These are phyloP conservation scores for Podotricha telesiphe DNA, from an alignment of 2,888 invertebrate species.

Conservation along the genomic window DNA sequence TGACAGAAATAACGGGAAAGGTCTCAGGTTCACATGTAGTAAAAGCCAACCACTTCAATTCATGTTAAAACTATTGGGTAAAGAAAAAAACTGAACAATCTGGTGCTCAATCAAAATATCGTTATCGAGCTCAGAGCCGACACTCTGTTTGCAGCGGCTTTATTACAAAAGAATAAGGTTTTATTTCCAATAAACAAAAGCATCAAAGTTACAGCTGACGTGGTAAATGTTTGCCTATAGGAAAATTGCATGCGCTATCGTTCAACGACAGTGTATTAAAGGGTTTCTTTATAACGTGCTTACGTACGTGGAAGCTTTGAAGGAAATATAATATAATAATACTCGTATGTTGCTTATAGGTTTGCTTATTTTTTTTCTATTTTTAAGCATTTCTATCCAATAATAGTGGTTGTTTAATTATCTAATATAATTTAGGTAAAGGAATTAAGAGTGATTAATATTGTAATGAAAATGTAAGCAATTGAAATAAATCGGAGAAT, in stretches of 20 bases:
- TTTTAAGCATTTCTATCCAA: not conserved
- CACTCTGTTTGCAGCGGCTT: conserved; percentile 15
- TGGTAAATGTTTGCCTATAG: conserved; percentile 55
- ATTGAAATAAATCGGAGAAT: too few relatives aligned
- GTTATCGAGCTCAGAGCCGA: conserved; percentile 40
- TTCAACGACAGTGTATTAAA: conserved; percentile 21
- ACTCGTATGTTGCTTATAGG: not conserved
- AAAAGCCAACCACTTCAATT: conserved; percentile 21
- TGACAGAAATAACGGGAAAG: conserved; percentile 12
- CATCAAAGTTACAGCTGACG: conserved; percentile 31
- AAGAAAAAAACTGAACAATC: conserved; percentile 39
- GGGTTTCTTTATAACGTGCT: conserved; percentile 12
- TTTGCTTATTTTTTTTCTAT: not conserved
- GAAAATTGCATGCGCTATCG: conserved; percentile 52
- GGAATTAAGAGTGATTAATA: too few relatives aligned
- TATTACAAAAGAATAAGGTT: conserved; percentile 20
- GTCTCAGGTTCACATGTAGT: not conserved
- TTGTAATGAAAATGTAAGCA: too few relatives aligned
- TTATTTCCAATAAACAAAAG: not conserved
- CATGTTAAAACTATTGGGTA: conserved; percentile 27
- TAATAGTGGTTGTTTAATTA: too few relatives aligned
- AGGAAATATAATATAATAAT: conserved; percentile 15
- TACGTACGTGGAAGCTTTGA: conserved; percentile 11
- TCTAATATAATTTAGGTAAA: too few relatives aligned
- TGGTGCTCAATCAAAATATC: conserved; percentile 53